Percentiles rank a stretch among this genome's conserved stretches.
Evolutionary conservation across 2,888 invertebrate genomes (phyloP).

Genomic region (Hololepta plana): DNA sequence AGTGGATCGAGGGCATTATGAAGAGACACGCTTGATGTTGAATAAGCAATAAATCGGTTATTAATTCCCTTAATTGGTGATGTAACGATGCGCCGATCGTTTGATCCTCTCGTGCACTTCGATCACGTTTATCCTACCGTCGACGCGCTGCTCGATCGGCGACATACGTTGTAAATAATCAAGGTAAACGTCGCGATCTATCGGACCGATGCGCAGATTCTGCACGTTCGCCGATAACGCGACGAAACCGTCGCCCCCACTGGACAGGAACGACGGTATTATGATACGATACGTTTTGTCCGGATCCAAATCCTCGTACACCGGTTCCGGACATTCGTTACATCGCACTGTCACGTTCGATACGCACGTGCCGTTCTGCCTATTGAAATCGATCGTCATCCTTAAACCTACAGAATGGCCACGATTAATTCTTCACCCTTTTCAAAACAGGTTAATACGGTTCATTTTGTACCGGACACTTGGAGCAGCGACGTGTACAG

Average conservation of each 20-base stretch:
- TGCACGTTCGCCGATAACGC: slow-evolving; percentile 31
- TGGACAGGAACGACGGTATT: slow-evolving; percentile 38
- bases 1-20: slow-evolving; percentile 37
- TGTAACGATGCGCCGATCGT: no score
- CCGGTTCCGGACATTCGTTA: slow-evolving; percentile 40
- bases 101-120: slow-evolving; percentile 12
- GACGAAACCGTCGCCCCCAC: slow-evolving; percentile 52
- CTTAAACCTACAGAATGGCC: no score
- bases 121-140: slow-evolving; percentile 34
- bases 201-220: slow-evolving; percentile 28
- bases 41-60: slow-evolving; percentile 1
- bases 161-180: slow-evolving; percentile 32
- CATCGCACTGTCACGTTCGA: slow-evolving; percentile 37
- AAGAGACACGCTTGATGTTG: slow-evolving; percentile 7
- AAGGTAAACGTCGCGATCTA: slow-evolving; percentile 37
- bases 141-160: slow-evolving; percentile 31
- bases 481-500: slow-evolving; percentile 34
- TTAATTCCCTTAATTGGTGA: no score
- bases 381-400: no score
- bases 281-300: slow-evolving; percentile 41
- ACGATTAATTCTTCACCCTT: no score
- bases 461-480: slow-evolving; percentile 45
- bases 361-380: slow-evolving; percentile 42
- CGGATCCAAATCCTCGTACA: slow-evolving; percentile 37
- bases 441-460: no score